Base-by-base conservation (phyloP, 2,888 invertebrate genomes). In the Glaucopsyche alexis region DNA sequence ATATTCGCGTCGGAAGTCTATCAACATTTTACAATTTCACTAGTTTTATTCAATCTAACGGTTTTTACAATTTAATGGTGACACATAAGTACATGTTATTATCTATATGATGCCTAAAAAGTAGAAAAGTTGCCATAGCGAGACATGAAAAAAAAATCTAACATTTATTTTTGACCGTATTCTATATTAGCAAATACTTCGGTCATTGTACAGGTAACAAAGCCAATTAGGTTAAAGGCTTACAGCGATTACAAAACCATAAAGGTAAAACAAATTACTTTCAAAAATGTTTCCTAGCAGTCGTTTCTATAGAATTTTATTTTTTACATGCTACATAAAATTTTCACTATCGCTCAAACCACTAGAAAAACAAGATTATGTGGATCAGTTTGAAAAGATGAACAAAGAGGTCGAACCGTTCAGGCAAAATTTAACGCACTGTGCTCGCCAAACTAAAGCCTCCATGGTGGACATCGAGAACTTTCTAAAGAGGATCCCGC, bases 381-480 rank as follows among this genome's bases (percentile, higher is more conserved):
- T 90, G 0, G 78, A 85, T 4, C 81, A 78, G 49, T 83, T 83
- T 19, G 81, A 86, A 14, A 88, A 87, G 77, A 82, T 91, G 81
- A 83, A 81, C 50, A 80, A 85, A 1, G 83, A 86, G 67, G 86
- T 90, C 0, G 92, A 92, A 75, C 93, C 93, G 0, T 91, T 92
- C 40, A 80, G 91, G n/a, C 86, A 80, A 70, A 92, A 92, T 75
- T 71, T 92, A 9, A 84, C 89, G 0, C 90, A 91, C 76, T 92
- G 92, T 79, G 90, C 91, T 29, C 82, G 84, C 0, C 89, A 92
- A 81, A 90, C 90, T 0, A 88, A 85, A 78, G 92, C 93, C 0
- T 83, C 87, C 0, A 86, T 83, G 84, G 80, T 78, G 0, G 92
- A 91, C 64, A 86, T 92, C 0, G 91, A 92, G 74, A 82, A 85